Evolutionary conservation across 2,888 invertebrate genomes (phyloP).

Genomic region (Tachina grossa): DNA sequence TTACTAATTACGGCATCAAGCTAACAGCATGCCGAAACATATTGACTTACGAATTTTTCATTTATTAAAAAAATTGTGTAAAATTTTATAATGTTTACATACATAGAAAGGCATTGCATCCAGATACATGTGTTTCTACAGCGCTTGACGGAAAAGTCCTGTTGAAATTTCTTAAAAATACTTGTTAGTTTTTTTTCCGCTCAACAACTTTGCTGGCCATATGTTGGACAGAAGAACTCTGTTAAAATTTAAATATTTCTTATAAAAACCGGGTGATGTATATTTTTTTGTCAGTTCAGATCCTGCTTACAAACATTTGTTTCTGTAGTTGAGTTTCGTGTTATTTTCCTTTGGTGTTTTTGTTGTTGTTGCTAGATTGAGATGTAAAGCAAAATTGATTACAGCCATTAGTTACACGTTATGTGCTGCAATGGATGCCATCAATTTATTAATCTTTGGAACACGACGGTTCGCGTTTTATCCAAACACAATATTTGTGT

Average conservation of each 20-base stretch:
- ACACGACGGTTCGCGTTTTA: slow-evolving; percentile 81
- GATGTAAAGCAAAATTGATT: slow-evolving; percentile 84
- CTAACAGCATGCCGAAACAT: slow-evolving; percentile 30
- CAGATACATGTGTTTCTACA: neutral
- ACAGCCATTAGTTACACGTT: slow-evolving; percentile 84
- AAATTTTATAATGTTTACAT: slow-evolving; percentile 59
- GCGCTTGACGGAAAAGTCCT: slow-evolving; percentile 9
- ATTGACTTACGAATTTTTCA: neutral
- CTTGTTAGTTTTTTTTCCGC: slow-evolving; percentile 23
- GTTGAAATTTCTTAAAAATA: slow-evolving; percentile 29
- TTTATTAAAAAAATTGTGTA: slow-evolving; percentile 49
- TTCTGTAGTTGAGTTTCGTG: slow-evolving; percentile 54
- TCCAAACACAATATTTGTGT: slow-evolving; percentile 62
- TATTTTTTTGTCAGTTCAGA: slow-evolving; percentile 12
- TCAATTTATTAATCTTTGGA: slow-evolving; percentile 84
- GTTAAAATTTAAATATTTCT: slow-evolving; percentile 31
- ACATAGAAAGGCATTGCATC: neutral
- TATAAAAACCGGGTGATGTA: slow-evolving; percentile 5
- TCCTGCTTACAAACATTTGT: slow-evolving; percentile 51
- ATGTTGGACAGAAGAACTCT: slow-evolving; percentile 30
- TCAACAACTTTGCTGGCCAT: slow-evolving; percentile 30
- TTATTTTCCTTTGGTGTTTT: slow-evolving; percentile 12
- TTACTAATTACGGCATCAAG: slow-evolving; percentile 56
- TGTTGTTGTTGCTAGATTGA: slow-evolving; percentile 81
- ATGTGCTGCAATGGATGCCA: slow-evolving; percentile 84